Evolutionary conservation across 2,113 vertebrate genomes (phyloP), one percentile per base, ranked within the genome.

Genomic region (Paracanthobrama guichenoti): DNA sequence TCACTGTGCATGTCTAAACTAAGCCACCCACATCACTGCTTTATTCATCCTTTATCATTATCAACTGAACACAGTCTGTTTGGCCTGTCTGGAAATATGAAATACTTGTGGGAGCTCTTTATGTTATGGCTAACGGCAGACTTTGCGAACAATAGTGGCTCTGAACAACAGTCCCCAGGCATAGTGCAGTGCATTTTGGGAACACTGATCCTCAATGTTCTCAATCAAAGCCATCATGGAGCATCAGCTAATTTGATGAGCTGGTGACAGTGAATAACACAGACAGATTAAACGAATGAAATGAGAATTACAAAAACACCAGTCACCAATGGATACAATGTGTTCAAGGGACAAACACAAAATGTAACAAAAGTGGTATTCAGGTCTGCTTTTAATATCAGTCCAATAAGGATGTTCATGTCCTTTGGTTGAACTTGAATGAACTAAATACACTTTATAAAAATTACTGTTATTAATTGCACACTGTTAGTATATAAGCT

Each of bases 1-100:
- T 74, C 16, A 11, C 84, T 46, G 28, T 84, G 60, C 59, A 59
- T 39, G 35, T 50, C 46, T 86, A 74, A 81, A 85, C 53, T 31
- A 67, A 88, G 57, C 83, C 87, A 85, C 87, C 76, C 82, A 85
- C 57, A 85, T 31, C 39, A 85, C 7, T 13, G 57, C 44, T 71
- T 74, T 80, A 76, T 67, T 74, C 76, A 82, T 85, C 76, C 60
- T 44, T 75, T 48, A 78, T 72, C 72, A 39, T 16, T 71, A 59
- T 55, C 57, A 60, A 60, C 77, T 80, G 55, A 48, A 44, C 72
- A 69, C 22, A 77, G 71, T 76, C 55, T 31, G 50, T 48, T 64
- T 28, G 11, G 24, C 42, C 84, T 66, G 77, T 81, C n/a, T 35
- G 69, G 55, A 35, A 31, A 64, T 42, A 57, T 82, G 76, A 46